Conservation (phyloP, 2,888 invertebrate species). For the Ryuthela nishihirai region DNA sequence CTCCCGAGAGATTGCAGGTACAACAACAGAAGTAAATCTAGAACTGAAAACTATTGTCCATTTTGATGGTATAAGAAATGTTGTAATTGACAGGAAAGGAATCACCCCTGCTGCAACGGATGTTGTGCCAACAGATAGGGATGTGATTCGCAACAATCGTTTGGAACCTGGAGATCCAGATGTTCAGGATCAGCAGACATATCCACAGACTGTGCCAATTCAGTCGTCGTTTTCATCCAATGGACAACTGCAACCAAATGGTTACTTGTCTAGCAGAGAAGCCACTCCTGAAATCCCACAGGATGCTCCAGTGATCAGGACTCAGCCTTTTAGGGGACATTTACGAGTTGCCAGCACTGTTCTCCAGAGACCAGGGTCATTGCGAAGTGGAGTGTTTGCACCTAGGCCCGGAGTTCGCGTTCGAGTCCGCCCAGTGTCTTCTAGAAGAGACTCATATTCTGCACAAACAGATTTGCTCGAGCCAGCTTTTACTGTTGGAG, state of each 20-base stretch:
- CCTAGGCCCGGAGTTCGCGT: constrained; percentile 38
- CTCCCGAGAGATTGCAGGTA: constrained; percentile 33
- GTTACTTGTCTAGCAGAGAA: constrained; percentile 4
- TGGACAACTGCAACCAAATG: constrained; percentile 1
- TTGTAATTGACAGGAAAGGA: constrained; percentile 20
- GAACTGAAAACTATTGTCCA: constrained; percentile 39
- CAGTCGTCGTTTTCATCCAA: constrained; percentile 33
- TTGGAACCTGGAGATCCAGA: constrained; percentile 29
- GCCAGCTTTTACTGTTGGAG: too few species aligned
- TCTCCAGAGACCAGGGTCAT: constrained; percentile 19
- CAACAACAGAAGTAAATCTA: constrained; percentile 43
- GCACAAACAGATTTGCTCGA: too few species aligned
- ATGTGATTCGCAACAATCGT: constrained; percentile 20
- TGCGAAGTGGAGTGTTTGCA: constrained; percentile 29
- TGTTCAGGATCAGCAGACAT: constrained; percentile 33
- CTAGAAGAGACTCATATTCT: too few species aligned
- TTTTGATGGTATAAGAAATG: constrained; percentile 40
- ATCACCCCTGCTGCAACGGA: constrained; percentile 26
- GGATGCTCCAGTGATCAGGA: constrained; percentile 11
- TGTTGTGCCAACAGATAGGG: constrained; percentile 17
- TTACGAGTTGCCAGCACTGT: constrained; percentile 22
- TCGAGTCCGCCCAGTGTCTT: constrained; percentile 24
- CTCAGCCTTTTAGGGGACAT: constrained; percentile 22
- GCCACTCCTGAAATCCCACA: constrained; percentile 30
- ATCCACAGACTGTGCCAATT: constrained; percentile 29